Base-by-base conservation (phyloP, 2,888 invertebrate genomes). In the Sarcophaga rosellei region DNA sequence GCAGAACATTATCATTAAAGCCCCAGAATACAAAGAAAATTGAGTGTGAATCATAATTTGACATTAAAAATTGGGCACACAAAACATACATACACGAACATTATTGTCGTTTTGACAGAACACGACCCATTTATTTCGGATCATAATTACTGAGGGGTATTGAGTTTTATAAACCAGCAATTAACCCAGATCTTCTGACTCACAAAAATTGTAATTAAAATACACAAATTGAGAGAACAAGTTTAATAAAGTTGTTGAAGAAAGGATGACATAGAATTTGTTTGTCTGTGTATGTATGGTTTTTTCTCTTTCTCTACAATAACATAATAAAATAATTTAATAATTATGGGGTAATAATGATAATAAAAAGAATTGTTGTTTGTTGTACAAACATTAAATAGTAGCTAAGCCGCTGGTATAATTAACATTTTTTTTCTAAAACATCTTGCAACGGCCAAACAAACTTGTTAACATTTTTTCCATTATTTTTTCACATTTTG, bases 101-200 rank as follows among this genome's bases (percentile, higher is more conserved):
- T 15, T 53, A 53, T 53, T 53, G 53, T 53, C 17, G 53, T 53
- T 53, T 53, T 53, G 53, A 53, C 53, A 53, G 17, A 53, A 53
- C 17, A 17, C 53, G 17, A 53, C 53, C 53, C 53, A 53, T 53
- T 53, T 53, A 53, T 17, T 35, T 35, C 35, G 35, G 17, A 17
- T 53, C 53, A 53, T 10, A 61, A 61, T 21, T 61, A 17, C 20
- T 57, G 53, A 53, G 74, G 53, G 53, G 15, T 3, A 53, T 53
- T 53, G 53, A 53, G 53, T 12, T 53, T 53, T 53, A 53, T 53
- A 17, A 86, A 84, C 84, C 70, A n/a, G 78, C 84, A 84, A 86
- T 86, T 86, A 86, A 81, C 86, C 86, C 53, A 86, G 69, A 61
- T 86, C 53, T 53, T 53, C 17, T 53, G 53, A 53, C 15, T 53